A percentile compares a stretch with the other conserved stretches of the same genome.
Conservation (phyloP, 2,888 invertebrate genomes). For the Tiphia femorata region DNA sequence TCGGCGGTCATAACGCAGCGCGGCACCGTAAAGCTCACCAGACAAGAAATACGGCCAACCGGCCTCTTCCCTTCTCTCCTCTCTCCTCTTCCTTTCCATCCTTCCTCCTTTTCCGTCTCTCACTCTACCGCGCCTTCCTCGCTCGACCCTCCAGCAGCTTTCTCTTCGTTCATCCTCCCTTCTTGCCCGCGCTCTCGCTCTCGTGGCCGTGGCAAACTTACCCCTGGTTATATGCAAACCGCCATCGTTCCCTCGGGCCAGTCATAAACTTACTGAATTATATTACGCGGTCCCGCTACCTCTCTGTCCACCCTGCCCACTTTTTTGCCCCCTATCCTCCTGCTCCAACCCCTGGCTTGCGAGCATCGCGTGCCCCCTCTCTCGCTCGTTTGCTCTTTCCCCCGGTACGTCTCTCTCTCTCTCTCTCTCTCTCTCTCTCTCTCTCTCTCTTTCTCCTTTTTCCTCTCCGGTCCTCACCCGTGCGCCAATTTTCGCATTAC, state of each 20-base stretch:
- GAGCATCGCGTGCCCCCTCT: too few relatives aligned
- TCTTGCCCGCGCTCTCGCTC: constrained; percentile 22
- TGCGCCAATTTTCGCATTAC: background rate
- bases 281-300: constrained; percentile 60
- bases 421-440: constrained; percentile 6
- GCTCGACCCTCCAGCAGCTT: constrained; percentile 33
- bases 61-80: constrained; percentile 31
- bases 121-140: constrained; percentile 15
- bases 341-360: too few relatives aligned
- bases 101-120: constrained; percentile 38
- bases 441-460: background rate
- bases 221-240: constrained; percentile 68
- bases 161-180: constrained; percentile 32
- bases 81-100: constrained; percentile 7
- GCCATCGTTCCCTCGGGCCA: constrained; percentile 63
- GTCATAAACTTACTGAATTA: constrained; percentile 69
- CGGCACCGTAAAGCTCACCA: constrained; percentile 66
- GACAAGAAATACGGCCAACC: constrained; percentile 68
- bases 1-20: constrained; percentile 66
- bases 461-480: background rate
- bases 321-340: too few relatives aligned
- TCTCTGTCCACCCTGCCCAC: constrained; percentile 29
- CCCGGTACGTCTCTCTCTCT: too few relatives aligned
- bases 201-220: constrained; percentile 58
- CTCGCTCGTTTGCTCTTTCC: too few relatives aligned